These are phyloP conservation scores for Thalpophila matura DNA, from an alignment of 2,888 invertebrate species.

Conservation along the genomic window DNA sequence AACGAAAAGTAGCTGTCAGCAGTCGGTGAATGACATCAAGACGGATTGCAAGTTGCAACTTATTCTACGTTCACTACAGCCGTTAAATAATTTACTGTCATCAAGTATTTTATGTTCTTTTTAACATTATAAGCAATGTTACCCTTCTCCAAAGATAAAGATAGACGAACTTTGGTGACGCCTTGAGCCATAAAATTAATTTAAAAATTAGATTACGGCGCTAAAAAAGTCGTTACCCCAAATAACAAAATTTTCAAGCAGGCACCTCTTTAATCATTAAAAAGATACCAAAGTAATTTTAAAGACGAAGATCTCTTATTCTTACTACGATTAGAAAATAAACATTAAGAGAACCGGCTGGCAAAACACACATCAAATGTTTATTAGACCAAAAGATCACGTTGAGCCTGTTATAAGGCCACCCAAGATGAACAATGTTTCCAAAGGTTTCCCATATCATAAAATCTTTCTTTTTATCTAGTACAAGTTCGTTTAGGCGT, in stretches of 20 bases:
- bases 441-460: conserved; percentile 84
- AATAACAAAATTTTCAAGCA: conserved; percentile 44
- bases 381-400: conserved; percentile 84
- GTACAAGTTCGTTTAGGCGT: conserved; percentile 75
- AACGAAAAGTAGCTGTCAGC: conserved; percentile 43
- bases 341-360: conserved; percentile 78
- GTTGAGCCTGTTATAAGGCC: conserved; percentile 79
- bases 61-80: conserved; percentile 25
- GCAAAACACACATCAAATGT: conserved; percentile 81
- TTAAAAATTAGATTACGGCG: conserved; percentile 39
- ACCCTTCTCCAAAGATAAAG: conserved; percentile 32
- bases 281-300: conserved; percentile 57
- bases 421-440: conserved; percentile 89
- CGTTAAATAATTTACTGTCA: conserved; percentile 23
- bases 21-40: conserved; percentile 30
- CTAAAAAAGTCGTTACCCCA: conserved; percentile 34
- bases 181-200: conserved; percentile 46
- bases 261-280: conserved; percentile 49
- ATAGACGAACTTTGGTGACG: conserved; percentile 18
- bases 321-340: conserved; percentile 80
- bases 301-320: conserved; percentile 70
- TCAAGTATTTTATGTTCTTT: conserved; percentile 17
- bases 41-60: conserved; percentile 36
- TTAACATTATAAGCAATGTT: conserved; percentile 36
- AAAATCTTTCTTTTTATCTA: conserved; percentile 89